Base-by-base conservation (phyloP, 2,888 invertebrate genomes). In the Drosophila mimetica region DNA sequence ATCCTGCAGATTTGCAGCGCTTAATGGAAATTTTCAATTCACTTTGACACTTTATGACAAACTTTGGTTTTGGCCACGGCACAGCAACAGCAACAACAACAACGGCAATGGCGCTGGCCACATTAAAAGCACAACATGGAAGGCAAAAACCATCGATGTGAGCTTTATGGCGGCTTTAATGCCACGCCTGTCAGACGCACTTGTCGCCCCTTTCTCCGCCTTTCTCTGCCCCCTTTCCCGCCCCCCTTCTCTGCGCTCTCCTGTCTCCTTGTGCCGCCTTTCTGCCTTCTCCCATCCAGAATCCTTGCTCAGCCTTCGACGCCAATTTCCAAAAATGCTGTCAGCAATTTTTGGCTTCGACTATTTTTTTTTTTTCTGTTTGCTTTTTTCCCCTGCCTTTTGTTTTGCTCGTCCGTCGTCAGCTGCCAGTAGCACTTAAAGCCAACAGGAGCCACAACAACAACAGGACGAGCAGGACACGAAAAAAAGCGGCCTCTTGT, bases 11-110 rank as follows among this genome's bases (percentile, higher is more conserved):
- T 76, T 84, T 86, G 64, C 61, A 72, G 60, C 75, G 81, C 85
- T 78, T 81, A 84, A 88, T 88, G 78, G 72, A 86, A 76, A 86
- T 88, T 80, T 88, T 76, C 78, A 81, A 88, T 88, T 86, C 88
- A 66, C 79, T 88, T 86, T 84, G 85, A 84, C 78, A 84, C 79
- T 88, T 84, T 84, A 75, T 84, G 88, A 71, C 86, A 88, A 88
- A 86, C 70, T 84, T 84, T 86, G 82, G 88, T 78, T 88, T 79
- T 41, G 41, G 65, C 51, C 37, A n/a, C 14, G 25, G 25, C 20
- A 42, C 41, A 11, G 14, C 25, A 22, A 25, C 22, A 18, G n/a
- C 22, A 18, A 18, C n/a, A n/a, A n/a, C n/a, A n/a, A n/a, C n/a
- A n/a, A n/a, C n/a, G n/a, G n/a, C n/a, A n/a, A n/a, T n/a, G n/a